phyloP scores from a whole-genome alignment of 2,797 vertebrate genomes.

The Poecilia velifera region DNA sequence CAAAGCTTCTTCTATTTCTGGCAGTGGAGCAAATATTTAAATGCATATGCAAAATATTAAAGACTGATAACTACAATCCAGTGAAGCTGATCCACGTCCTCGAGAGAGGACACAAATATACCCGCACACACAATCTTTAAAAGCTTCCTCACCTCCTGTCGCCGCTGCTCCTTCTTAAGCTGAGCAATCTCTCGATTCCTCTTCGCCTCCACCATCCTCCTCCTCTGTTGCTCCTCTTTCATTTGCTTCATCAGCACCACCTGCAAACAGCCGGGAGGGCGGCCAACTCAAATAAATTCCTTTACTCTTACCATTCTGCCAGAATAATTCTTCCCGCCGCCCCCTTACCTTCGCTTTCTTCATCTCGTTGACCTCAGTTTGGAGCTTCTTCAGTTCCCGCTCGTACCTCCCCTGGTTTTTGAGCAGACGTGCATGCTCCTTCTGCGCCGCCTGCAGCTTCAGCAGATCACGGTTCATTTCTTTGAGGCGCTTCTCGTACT shows the following conservation, averaged over 20 bases:
- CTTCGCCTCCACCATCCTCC: conserved; percentile 92
- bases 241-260: conserved; percentile 97
- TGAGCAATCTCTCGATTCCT: conserved; percentile 95
- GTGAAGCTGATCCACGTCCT: neutral
- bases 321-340: neutral
- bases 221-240: conserved; percentile 95
- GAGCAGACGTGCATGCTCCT: conserved; percentile 93
- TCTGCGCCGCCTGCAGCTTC: conserved; percentile 94
- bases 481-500: conserved; percentile 94
- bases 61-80: neutral
- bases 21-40: neutral
- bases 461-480: conserved; percentile 97
- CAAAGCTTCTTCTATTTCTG: neutral
- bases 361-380: conserved; percentile 94
- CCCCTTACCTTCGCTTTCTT: conserved; percentile 94
- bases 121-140: neutral
- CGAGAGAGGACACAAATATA: neutral
- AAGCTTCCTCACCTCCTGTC: conserved; percentile 86
- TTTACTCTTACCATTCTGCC: neutral
- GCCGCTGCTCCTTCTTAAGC: conserved; percentile 96
- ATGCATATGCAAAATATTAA: conserved; percentile 7
- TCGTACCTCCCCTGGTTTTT: conserved; percentile 96
- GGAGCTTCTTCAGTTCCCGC: conserved; percentile 94
- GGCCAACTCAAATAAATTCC: neutral
- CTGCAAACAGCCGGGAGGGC: conserved; percentile 47